Percentiles rank a stretch among this genome's conserved stretches.
Conservation (phyloP, 2,888 invertebrate species). For the Zele albiditarsus region DNA sequence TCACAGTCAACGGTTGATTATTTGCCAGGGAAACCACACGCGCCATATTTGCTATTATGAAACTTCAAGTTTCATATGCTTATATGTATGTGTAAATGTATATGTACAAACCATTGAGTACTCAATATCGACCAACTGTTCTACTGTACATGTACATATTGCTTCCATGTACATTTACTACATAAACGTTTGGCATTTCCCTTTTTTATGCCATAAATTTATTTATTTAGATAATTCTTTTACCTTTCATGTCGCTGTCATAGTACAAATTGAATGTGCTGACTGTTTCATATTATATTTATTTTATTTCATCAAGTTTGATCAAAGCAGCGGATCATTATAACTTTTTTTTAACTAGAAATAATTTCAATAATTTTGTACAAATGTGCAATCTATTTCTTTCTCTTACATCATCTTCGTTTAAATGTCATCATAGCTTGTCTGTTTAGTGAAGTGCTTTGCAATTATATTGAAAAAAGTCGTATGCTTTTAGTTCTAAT, state of each 20-base stretch:
- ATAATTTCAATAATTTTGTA: too few relatives aligned
- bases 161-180: too few relatives aligned
- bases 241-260: background rate
- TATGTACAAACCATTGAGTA: background rate
- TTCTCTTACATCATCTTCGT: background rate
- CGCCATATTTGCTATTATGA: background rate
- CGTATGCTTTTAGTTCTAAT: background rate
- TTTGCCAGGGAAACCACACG: background rate
- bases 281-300: background rate
- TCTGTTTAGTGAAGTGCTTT: background rate
- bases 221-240: background rate
- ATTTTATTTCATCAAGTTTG: background rate
- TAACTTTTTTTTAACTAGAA: background rate
- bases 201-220: background rate
- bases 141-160: background rate
- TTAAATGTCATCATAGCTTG: too few relatives aligned
- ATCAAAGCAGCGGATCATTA: background rate
- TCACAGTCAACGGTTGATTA: constrained; percentile 21
- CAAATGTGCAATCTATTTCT: background rate
- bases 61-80: constrained; percentile 11
- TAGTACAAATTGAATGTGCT: background rate
- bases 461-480: background rate
- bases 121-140: background rate
- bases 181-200: too few relatives aligned
- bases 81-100: background rate